These are phyloP conservation scores for Emmelina monodactyla DNA, from an alignment of 2,888 invertebrate species.

Conservation along the genomic window DNA sequence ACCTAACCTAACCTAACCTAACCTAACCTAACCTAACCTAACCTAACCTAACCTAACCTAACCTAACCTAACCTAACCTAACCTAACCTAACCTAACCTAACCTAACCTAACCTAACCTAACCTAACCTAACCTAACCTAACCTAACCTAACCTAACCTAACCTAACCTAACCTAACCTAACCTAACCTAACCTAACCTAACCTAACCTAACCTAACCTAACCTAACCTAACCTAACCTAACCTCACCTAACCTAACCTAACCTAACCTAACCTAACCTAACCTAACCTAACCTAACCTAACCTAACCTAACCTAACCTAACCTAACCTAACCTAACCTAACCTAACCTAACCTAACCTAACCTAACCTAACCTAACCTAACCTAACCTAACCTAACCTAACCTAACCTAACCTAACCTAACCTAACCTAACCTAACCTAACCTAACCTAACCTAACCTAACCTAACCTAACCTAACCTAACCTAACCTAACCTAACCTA, in stretches of 20 bases:
- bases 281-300: constrained; percentile 16
- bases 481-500: constrained; percentile 9
- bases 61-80: constrained; percentile 14
- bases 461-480: constrained; percentile 14
- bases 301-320: constrained; percentile 15
- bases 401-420: constrained; percentile 16
- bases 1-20: constrained; percentile 15
- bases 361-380: constrained; percentile 16
- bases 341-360: constrained; percentile 15
- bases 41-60: constrained; percentile 12
- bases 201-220: constrained; percentile 11
- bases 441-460: constrained; percentile 9
- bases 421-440: constrained; percentile 15
- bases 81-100: constrained; percentile 14
- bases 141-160: constrained; percentile 11
- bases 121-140: constrained; percentile 12
- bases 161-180: constrained; percentile 10
- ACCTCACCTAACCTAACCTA: constrained; percentile 12
- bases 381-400: constrained; percentile 15
- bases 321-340: constrained; percentile 14
- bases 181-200: constrained; percentile 11
- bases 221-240: constrained; percentile 12
- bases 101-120: constrained; percentile 13
- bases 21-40: constrained; percentile 15
- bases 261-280: constrained; percentile 15